Percentiles rank a stretch among this genome's conserved stretches.
phyloP scores from a whole-genome alignment of 2,797 vertebrate species.

The Kryptopterus vitreolus region DNA sequence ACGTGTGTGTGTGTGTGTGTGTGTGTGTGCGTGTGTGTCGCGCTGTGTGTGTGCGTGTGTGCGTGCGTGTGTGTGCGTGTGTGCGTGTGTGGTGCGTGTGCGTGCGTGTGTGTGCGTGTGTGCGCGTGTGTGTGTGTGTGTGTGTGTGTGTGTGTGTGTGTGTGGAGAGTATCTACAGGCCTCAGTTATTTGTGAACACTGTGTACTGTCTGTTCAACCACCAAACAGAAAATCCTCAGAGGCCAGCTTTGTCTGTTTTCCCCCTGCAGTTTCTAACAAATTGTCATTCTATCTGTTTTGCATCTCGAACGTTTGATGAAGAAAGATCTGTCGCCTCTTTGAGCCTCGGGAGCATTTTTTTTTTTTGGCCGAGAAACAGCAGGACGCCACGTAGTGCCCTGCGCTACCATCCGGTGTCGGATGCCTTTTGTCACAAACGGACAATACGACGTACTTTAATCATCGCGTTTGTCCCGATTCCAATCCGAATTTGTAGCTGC shows the following conservation, averaged over 20 bases:
- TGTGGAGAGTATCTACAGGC: slow-evolving; percentile 25
- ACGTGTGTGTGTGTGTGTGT: slow-evolving; percentile 42
- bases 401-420: slow-evolving; percentile 63
- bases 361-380: slow-evolving; percentile 33
- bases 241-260: slow-evolving; percentile 32
- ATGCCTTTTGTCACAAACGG: slow-evolving; percentile 22
- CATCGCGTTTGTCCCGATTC: slow-evolving; percentile 54
- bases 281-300: slow-evolving; percentile 42
- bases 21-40: slow-evolving; percentile 27
- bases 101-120: too few species aligned
- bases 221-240: neutral
- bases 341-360: slow-evolving; percentile 38
- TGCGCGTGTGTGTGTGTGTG: slow-evolving; percentile 29
- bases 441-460: slow-evolving; percentile 1
- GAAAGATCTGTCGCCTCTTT: slow-evolving; percentile 39
- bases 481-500: slow-evolving; percentile 57
- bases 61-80: slow-evolving; percentile 32
- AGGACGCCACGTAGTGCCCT: slow-evolving; percentile 65
- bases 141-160: slow-evolving; percentile 22
- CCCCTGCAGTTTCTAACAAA: slow-evolving; percentile 38
- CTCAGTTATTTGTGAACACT: slow-evolving; percentile 37
- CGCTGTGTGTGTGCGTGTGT: too few species aligned
- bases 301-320: slow-evolving; percentile 50
- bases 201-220: slow-evolving; percentile 18
- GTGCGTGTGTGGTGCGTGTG: too few species aligned